A percentile compares a stretch with the other conserved stretches of the same genome.
These are phyloP conservation scores for Scaptomyza caliginosa DNA, from an alignment of 2,888 invertebrate species.

Conservation along the genomic window DNA sequence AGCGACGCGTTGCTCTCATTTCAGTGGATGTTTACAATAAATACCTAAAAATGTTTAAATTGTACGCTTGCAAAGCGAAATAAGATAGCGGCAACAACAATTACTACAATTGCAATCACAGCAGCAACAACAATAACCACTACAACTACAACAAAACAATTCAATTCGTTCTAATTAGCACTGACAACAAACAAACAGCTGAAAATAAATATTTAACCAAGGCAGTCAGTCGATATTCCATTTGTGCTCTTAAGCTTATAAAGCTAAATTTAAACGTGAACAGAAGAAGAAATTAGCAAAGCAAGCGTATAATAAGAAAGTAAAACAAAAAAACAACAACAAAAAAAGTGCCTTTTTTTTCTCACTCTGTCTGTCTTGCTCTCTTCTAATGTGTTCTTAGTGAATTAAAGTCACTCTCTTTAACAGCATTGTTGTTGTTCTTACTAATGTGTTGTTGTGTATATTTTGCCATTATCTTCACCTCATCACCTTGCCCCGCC, in stretches of 20 bases:
- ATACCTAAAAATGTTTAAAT: conserved; percentile 55
- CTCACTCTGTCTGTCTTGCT: conserved; percentile 10
- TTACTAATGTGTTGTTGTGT: conserved; percentile 4
- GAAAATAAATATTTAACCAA: conserved; percentile 38
- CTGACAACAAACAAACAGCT: conserved; percentile 43
- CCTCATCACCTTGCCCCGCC: conserved; percentile 18
- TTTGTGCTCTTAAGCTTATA: conserved; percentile 71
- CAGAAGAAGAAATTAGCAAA: conserved; percentile 27
- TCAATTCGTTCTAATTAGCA: conserved; percentile 44
- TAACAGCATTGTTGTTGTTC: conserved; percentile 39
- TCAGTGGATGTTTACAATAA: conserved; percentile 68
- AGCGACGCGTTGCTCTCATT: conserved; percentile 64
- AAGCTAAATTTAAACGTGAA: conserved; percentile 47
- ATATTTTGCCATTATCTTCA: conserved; percentile 1
- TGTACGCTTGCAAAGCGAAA: conserved; percentile 40
- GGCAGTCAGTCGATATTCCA: conserved; percentile 46
- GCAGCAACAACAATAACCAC: conserved; percentile 13
- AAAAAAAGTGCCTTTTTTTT: conserved; percentile 57
- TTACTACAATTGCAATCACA: conserved; percentile 18
- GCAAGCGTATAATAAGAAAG: conserved; percentile 6
- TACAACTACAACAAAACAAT: conserved; percentile 22
- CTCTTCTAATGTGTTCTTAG: conserved; percentile 53
- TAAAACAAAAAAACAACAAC: conserved; percentile 33
- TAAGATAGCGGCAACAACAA: conserved; percentile 24
- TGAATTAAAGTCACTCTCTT: conserved; percentile 51